Evolutionary conservation across 2,888 invertebrate genomes (phyloP).

Genomic region (Pyrocoelia pectoralis): DNA sequence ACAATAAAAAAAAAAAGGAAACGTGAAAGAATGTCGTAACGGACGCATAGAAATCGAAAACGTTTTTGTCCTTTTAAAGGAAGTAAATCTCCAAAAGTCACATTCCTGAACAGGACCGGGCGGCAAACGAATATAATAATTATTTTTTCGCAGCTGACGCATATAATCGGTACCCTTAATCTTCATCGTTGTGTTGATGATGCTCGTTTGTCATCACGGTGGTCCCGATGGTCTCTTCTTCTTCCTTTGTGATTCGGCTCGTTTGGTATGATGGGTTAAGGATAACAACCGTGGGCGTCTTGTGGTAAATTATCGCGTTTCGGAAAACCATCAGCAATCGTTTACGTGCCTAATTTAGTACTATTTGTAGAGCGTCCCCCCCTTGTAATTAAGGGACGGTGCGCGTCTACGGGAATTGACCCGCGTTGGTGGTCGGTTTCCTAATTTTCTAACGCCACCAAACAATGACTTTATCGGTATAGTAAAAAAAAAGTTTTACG

Average conservation of each 20-base stretch:
- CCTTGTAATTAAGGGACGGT: slow-evolving; percentile 1
- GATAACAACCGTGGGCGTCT: not conserved
- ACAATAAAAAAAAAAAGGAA: not conserved
- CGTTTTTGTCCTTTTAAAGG: slow-evolving; percentile 2
- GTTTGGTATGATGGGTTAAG: no score
- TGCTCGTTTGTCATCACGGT: slow-evolving; percentile 4
- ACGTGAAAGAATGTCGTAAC: slow-evolving; percentile 5
- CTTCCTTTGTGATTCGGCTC: not conserved
- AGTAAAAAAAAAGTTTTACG: not conserved
- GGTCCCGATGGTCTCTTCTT: not conserved
- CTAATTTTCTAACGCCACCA: not conserved
- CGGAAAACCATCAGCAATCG: not conserved
- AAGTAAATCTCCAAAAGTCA: not conserved
- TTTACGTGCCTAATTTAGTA: slow-evolving; percentile 2
- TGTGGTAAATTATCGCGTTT: not conserved
- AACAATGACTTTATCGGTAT: not conserved
- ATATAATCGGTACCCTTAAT: not conserved
- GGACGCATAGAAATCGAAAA: not conserved
- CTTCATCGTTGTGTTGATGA: not conserved
- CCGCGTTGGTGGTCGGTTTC: slow-evolving; percentile 4
- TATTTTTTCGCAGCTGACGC: slow-evolving; percentile 9
- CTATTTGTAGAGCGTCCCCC: not conserved
- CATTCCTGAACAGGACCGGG: not conserved
- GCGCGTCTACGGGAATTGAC: not conserved
- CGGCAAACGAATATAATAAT: not conserved